Evolutionary conservation across 92 coral and sea anemone species (phyloP).

Genomic region (Parazoanthus atlanticus): DNA sequence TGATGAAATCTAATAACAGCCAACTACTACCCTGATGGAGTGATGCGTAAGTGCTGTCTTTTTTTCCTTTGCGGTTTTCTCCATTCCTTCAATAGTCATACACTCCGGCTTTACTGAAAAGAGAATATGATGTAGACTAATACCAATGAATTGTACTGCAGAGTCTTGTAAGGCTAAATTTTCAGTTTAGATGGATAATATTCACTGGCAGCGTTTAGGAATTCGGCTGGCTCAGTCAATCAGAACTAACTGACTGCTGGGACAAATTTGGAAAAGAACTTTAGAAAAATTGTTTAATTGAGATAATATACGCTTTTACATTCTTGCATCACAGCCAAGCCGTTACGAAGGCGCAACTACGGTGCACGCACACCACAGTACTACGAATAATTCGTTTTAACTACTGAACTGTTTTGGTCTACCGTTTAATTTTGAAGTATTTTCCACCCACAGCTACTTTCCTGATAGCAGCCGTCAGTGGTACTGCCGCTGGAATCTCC

Average conservation of each 20-base stretch:
- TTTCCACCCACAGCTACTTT: constrained; percentile 17
- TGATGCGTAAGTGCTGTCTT: constrained; percentile 30
- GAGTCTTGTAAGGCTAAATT: too few species aligned
- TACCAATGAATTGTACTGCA: too few species aligned
- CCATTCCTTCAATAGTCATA: neutral
- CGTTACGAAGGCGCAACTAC: neutral
- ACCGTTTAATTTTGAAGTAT: too few species aligned
- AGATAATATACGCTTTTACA: too few species aligned
- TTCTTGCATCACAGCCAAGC: neutral
- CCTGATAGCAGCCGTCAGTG: constrained; percentile 34
- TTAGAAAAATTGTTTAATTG: neutral
- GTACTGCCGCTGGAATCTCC: constrained; percentile 28
- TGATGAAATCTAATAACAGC: neutral
- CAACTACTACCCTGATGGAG: neutral
- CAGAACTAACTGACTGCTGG: neutral
- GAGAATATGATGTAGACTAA: neutral
- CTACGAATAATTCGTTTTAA: neutral
- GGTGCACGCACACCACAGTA: neutral
- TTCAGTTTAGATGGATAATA: neutral
- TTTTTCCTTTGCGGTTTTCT: neutral
- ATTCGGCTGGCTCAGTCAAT: neutral
- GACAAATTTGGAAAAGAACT: too few species aligned
- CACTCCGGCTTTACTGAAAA: neutral
- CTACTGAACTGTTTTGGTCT: constrained; percentile 1
- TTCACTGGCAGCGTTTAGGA: neutral